Percentiles rank a stretch among this genome's conserved stretches.
phyloP scores from a whole-genome alignment of 2,888 invertebrate genomes.

The Agrochola lota region DNA sequence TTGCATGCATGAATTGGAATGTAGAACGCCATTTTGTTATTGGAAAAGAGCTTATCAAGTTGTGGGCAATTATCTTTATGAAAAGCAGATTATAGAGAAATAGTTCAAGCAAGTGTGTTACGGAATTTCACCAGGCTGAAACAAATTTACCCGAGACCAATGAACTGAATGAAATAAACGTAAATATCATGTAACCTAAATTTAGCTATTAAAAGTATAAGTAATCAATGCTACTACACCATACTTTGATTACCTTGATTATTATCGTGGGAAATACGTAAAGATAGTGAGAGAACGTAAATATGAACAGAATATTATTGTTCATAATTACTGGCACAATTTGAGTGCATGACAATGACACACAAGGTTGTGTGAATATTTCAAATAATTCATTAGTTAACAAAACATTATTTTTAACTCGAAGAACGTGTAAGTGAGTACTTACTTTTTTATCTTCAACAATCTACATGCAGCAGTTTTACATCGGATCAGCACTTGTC shows the following conservation, averaged over 20 bases:
- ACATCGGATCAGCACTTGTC: slow-evolving; percentile 6
- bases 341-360: slow-evolving; percentile 35
- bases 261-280: slow-evolving; percentile 45
- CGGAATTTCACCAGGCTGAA: background rate
- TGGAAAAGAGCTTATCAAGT: slow-evolving; percentile 1
- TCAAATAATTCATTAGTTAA: slow-evolving; percentile 27
- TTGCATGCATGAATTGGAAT: background rate
- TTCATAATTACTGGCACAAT: slow-evolving; percentile 37
- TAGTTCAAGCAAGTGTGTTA: background rate
- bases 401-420: background rate
- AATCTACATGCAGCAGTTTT: slow-evolving; percentile 23
- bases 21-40: background rate
- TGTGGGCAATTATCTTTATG: background rate
- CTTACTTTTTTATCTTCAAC: slow-evolving; percentile 11
- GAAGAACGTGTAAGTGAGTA: background rate
- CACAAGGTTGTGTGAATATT: slow-evolving; percentile 61
- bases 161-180: slow-evolving; percentile 8
- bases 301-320: slow-evolving; percentile 44
- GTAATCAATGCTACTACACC: slow-evolving; percentile 36
- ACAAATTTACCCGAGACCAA: background rate
- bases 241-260: slow-evolving; percentile 20
- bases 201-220: background rate
- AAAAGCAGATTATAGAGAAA: background rate
- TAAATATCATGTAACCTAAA: background rate
- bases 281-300: slow-evolving; percentile 21